phyloP scores from a whole-genome alignment of 37 sponge, comb jelly and placozoan genomes.

The Theonella swinhoei region DNA sequence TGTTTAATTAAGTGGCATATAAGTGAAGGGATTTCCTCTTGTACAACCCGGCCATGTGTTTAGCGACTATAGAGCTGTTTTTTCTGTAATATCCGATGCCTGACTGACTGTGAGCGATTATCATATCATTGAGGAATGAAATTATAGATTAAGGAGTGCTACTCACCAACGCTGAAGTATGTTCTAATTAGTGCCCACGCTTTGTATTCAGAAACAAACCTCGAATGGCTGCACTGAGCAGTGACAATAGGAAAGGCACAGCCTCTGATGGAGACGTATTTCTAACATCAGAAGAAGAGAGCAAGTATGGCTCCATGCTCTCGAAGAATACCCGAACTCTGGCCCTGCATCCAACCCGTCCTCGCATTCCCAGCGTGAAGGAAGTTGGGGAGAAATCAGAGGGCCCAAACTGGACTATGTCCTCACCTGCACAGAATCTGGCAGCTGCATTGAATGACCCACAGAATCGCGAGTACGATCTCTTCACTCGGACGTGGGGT shows the following conservation, averaged over 20 bases:
- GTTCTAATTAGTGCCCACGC: neutral
- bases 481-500: slow-evolving; percentile 96
- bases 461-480: slow-evolving; percentile 62
- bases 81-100: too few species aligned
- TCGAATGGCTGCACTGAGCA: neutral
- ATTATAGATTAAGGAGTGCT: too few species aligned
- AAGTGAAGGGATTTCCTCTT: too few species aligned
- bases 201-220: too few species aligned
- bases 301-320: neutral
- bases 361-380: slow-evolving; percentile 28
- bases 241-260: neutral
- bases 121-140: too few species aligned
- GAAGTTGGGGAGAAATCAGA: slow-evolving; percentile 13
- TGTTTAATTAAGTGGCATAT: too few species aligned
- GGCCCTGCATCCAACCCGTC: too few species aligned
- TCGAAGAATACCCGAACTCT: neutral
- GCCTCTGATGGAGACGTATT: neutral
- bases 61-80: too few species aligned
- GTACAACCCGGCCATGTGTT: too few species aligned
- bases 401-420: slow-evolving; percentile 75
- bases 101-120: too few species aligned
- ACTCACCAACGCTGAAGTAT: too few species aligned
- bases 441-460: slow-evolving; percentile 92
- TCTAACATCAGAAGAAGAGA: neutral
- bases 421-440: slow-evolving; percentile 77